A percentile compares a stretch with the other conserved stretches of the same genome.
These are phyloP conservation scores for Conus ventricosus DNA, from an alignment of 1,140 invertebrate genomes.

Conservation along the genomic window DNA sequence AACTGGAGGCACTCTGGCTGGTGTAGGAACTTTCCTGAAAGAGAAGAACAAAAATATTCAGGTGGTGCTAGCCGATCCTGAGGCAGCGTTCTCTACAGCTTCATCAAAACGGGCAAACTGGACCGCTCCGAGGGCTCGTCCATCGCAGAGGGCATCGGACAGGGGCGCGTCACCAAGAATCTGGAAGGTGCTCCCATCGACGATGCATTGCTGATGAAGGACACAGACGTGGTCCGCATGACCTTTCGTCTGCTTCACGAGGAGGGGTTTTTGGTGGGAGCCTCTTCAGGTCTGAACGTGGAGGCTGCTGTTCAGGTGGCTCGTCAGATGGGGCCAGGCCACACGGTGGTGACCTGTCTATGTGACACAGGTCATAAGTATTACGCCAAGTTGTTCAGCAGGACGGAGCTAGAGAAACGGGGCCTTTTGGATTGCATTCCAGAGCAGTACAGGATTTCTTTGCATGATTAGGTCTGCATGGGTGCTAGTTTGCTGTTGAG, in stretches of 20 bases:
- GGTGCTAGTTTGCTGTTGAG: neutral
- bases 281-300: conserved; percentile 74
- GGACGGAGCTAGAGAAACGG: conserved; percentile 60
- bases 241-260: conserved; percentile 72
- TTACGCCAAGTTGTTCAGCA: conserved; percentile 66
- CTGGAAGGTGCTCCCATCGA: conserved; percentile 72
- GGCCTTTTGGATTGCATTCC: conserved; percentile 64
- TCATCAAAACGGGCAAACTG: conserved; percentile 71
- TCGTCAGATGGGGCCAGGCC: conserved; percentile 70
- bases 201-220: conserved; percentile 68
- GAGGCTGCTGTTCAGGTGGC: conserved; percentile 70
- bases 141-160: conserved; percentile 75
- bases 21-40: conserved; percentile 71
- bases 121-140: conserved; percentile 71
- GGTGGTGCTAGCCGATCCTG: conserved; percentile 72
- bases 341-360: conserved; percentile 73
- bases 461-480: conserved; percentile 49
- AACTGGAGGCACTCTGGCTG: conserved; percentile 73
- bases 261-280: conserved; percentile 74
- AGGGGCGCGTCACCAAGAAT: conserved; percentile 73
- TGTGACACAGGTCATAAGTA: conserved; percentile 74
- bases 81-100: conserved; percentile 73
- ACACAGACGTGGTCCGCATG: conserved; percentile 71
- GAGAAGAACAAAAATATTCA: conserved; percentile 72
- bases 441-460: conserved; percentile 59